Percentiles rank a stretch among this genome's conserved stretches.
Conservation (phyloP, 2,113 vertebrate genomes). For the Tachysurus fulvidraco region DNA sequence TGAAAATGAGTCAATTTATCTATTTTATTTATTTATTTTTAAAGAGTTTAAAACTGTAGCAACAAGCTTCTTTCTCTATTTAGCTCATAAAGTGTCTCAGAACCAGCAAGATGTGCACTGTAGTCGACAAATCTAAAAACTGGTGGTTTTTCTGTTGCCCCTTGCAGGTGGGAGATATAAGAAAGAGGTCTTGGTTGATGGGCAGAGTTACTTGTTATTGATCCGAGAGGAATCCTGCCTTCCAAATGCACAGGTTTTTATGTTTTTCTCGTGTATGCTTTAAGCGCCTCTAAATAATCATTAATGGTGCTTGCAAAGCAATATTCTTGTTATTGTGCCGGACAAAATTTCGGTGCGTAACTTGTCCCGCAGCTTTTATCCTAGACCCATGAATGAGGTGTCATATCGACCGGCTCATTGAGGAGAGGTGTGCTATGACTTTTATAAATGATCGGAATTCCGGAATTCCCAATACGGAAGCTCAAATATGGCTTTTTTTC, state of each 20-base stretch:
- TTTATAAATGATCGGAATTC: too few species aligned
- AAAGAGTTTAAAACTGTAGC: too few species aligned
- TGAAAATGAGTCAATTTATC: not conserved
- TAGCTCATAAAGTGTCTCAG: not conserved
- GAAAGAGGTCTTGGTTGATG: conserved; percentile 89
- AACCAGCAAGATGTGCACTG: not conserved
- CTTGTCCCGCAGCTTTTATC: too few species aligned
- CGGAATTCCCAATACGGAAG: too few species aligned
- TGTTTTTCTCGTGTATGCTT: not conserved
- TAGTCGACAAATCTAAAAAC: not conserved
- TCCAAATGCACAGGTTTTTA: conserved; percentile 83
- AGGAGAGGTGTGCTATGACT: too few species aligned
- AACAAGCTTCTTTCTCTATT: not conserved
- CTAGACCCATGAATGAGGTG: too few species aligned
- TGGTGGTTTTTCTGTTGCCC: not conserved
- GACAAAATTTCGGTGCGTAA: too few species aligned
- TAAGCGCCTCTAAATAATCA: not conserved
- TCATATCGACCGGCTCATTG: too few species aligned
- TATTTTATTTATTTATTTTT: too few species aligned
- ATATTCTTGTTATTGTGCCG: too few species aligned
- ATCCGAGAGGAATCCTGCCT: conserved; percentile 88
- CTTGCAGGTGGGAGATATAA: conserved; percentile 87
- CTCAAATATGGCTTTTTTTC: too few species aligned
- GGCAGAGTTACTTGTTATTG: conserved; percentile 89
- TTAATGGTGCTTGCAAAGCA: too few species aligned